Evolutionary conservation across 92 coral and sea anemone species (phyloP).

Genomic region (Pocillopora grandis): DNA sequence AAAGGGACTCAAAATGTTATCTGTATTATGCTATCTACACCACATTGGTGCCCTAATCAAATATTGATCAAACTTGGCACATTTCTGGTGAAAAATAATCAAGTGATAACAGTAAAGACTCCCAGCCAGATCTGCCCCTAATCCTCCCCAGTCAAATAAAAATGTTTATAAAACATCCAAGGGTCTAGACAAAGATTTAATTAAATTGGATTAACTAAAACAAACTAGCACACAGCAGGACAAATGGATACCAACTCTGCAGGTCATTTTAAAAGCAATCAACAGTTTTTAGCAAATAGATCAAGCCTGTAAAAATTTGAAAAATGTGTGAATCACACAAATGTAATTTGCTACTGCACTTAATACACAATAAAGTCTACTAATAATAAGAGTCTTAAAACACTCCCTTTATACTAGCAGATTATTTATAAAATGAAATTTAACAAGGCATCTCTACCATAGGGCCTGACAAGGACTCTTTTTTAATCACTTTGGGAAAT

Average conservation of each 20-base stretch:
- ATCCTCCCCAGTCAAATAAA: neutral
- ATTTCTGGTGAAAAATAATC: neutral
- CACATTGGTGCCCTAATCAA: neutral
- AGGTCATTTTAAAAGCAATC: neutral
- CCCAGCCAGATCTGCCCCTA: neutral
- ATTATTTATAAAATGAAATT: neutral
- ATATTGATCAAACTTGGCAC: neutral
- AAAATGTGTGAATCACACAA: conserved; percentile 1
- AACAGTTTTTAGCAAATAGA: conserved; percentile 1
- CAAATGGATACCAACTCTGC: neutral
- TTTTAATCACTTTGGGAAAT: neutral
- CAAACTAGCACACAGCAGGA: neutral
- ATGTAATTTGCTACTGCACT: neutral
- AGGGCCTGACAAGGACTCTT: neutral
- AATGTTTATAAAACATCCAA: neutral
- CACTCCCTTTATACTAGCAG: neutral
- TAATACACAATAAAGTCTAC: conserved; percentile 5
- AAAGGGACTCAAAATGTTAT: neutral
- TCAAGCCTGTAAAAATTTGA: neutral
- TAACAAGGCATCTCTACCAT: neutral
- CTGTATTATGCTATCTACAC: neutral
- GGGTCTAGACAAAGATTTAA: neutral
- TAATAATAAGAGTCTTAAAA: neutral
- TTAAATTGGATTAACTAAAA: neutral
- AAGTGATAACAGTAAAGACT: neutral